Conservation (phyloP, 2,888 invertebrate species). For the Anthophora plumipes region DNA sequence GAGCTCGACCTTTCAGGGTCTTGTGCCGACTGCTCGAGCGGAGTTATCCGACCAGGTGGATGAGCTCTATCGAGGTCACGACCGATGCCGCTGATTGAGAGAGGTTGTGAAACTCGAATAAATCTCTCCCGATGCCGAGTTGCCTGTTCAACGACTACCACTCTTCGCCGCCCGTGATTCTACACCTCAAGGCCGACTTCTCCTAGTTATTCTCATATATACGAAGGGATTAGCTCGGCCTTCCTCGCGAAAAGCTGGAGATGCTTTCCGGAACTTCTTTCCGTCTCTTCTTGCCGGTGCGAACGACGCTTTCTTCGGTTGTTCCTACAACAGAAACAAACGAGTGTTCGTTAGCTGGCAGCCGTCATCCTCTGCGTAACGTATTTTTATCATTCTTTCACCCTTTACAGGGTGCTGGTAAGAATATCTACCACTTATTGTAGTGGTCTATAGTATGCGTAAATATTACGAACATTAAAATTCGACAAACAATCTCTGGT, state of each 20-base stretch:
- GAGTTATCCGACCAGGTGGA: slow-evolving; percentile 55
- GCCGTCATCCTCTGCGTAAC: background rate
- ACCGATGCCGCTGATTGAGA: slow-evolving; percentile 59
- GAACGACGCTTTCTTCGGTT: slow-evolving; percentile 26
- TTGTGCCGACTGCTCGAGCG: background rate
- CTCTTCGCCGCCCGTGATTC: slow-evolving; percentile 6
- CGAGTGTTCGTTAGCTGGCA: background rate
- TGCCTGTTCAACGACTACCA: slow-evolving; percentile 15
- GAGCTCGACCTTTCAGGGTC: slow-evolving; percentile 46
- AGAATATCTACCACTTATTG: too few relatives aligned
- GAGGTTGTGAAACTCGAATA: slow-evolving; percentile 64
- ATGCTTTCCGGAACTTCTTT: slow-evolving; percentile 56
- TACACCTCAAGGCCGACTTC: slow-evolving; percentile 58
- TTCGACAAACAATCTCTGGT: too few relatives aligned
- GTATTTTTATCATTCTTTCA: too few relatives aligned
- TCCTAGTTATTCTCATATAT: slow-evolving; percentile 49
- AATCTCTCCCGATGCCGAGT: slow-evolving; percentile 55
- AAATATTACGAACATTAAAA: too few relatives aligned
- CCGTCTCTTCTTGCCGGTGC: slow-evolving; percentile 42
- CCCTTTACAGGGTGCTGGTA: too few relatives aligned
- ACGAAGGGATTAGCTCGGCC: slow-evolving; percentile 47
- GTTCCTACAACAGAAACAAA: slow-evolving; percentile 51
- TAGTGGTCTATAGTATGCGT: too few relatives aligned
- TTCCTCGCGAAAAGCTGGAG: slow-evolving; percentile 43
- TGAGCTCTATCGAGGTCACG: slow-evolving; percentile 65